Evolutionary conservation across 2,797 vertebrate species (phyloP), one percentile per base, ranked within the genome.

Genomic region (Tragelaphus oryx): DNA sequence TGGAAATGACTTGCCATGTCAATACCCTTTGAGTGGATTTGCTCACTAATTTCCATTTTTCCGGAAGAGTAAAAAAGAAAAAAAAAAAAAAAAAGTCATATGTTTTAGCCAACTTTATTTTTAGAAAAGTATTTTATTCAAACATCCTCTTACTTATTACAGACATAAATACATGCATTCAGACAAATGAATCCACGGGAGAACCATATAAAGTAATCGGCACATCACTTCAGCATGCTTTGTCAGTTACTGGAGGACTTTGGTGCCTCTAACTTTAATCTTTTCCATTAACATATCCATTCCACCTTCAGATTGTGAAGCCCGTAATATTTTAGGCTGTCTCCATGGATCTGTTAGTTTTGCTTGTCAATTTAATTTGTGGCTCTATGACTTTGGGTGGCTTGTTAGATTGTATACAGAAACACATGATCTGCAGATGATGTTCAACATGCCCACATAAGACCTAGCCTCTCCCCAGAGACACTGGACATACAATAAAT

Each of bases 41-140:
- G 83, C 83, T 96, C 57, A 30, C 79, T 89, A 54, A 78, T 97
- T 93, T 82, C 75, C 84, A 41, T 93, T 93, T 97, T 96, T 97
- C 90, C 7, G 6, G 79, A 92, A 97, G 94, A 89, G 59, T 91
- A 62, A 95, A 95, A 95, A 81, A 84, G 4, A 18, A 37, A 37
- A 16, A 89, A 93, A 37, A 37, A 16, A 89, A 93, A 95, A 95
- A 89, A 93, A 95, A 93, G 93, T 55, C 80, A 84, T 52, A 71
- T 94, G 68, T 89, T 97, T 97, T 95, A 92, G 88, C 97, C 94
- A 97, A 97, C 89, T 98, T 97, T 98, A 98, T 97, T 97, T 97
- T 98, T 97, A 97, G 96, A 97, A 97, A 97, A 94, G 52, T 76
- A 82, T 44, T 93, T 96, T 5, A 74, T 96, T 97, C 92, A 92